Percentiles rank a stretch among this genome's conserved stretches.
phyloP scores from a whole-genome alignment of 2,888 invertebrate species.

The Leucoptera coffeella region DNA sequence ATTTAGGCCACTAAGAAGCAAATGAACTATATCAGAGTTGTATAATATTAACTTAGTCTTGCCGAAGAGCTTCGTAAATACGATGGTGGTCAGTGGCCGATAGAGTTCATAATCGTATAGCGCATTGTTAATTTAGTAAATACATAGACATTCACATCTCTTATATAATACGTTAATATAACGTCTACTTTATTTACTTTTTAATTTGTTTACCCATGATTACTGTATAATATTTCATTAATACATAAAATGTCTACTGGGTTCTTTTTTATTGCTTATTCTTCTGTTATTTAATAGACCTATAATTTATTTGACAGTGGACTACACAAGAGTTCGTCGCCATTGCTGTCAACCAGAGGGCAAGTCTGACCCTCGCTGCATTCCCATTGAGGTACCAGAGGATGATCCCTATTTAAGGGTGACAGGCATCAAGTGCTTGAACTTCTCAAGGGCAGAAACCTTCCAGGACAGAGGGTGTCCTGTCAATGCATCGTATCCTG shows the following conservation, averaged over 20 bases:
- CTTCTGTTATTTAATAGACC: background rate
- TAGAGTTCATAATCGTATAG: too few relatives aligned
- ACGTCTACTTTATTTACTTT: too few relatives aligned
- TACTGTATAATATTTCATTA: too few relatives aligned
- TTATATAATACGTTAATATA: too few relatives aligned
- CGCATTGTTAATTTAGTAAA: too few relatives aligned
- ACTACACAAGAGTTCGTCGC: conserved; percentile 16
- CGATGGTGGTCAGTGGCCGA: too few relatives aligned
- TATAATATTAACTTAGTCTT: too few relatives aligned
- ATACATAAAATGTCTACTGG: background rate
- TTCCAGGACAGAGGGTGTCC: conserved; percentile 28
- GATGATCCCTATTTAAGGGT: conserved; percentile 31
- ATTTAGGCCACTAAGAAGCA: too few relatives aligned
- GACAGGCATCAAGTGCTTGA: conserved; percentile 26
- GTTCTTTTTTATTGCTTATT: conserved; percentile 1
- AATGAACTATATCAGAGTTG: too few relatives aligned
- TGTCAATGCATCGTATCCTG: conserved; percentile 16
- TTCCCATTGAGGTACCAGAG: conserved; percentile 20
- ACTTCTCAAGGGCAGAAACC: conserved; percentile 31
- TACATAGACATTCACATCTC: too few relatives aligned
- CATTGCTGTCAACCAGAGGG: conserved; percentile 19
- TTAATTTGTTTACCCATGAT: too few relatives aligned
- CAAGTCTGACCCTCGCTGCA: conserved; percentile 16
- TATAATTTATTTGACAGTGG: conserved; percentile 11
- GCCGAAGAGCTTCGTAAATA: too few relatives aligned